A percentile compares a stretch with the other conserved stretches of the same genome.
phyloP scores from a whole-genome alignment of 2,113 vertebrate species.

The Climacteris rufus region DNA sequence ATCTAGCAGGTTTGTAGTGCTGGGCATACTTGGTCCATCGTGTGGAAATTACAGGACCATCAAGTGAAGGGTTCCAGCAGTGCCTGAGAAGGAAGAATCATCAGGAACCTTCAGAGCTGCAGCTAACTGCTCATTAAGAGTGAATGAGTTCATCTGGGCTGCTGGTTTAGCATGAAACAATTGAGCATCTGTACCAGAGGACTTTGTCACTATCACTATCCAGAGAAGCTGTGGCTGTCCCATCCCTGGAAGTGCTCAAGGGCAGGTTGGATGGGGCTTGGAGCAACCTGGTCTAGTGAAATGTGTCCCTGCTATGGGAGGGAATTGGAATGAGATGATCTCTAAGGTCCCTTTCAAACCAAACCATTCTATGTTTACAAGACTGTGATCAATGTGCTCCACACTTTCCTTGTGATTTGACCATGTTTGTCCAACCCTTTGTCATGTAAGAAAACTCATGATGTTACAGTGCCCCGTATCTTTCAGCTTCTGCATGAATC shows the following conservation, averaged over 20 bases:
- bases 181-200: too few relatives aligned
- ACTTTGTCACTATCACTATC: background rate
- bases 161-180: background rate
- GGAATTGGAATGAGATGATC: background rate
- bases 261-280: accelerated
- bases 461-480: background rate
- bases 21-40: background rate
- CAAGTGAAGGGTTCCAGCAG: background rate
- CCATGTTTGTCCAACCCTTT: background rate
- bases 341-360: background rate
- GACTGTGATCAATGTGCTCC: background rate
- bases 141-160: background rate
- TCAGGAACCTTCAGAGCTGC: background rate
- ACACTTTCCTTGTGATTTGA: background rate
- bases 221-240: background rate
- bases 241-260: background rate
- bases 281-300: background rate
- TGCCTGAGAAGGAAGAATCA: background rate
- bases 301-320: background rate
- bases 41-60: background rate
- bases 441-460: background rate
- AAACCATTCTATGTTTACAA: background rate
- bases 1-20: background rate
- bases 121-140: background rate
- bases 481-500: background rate